Conservation (phyloP, 2,888 invertebrate species). For the Synanthedon andrenaeformis region DNA sequence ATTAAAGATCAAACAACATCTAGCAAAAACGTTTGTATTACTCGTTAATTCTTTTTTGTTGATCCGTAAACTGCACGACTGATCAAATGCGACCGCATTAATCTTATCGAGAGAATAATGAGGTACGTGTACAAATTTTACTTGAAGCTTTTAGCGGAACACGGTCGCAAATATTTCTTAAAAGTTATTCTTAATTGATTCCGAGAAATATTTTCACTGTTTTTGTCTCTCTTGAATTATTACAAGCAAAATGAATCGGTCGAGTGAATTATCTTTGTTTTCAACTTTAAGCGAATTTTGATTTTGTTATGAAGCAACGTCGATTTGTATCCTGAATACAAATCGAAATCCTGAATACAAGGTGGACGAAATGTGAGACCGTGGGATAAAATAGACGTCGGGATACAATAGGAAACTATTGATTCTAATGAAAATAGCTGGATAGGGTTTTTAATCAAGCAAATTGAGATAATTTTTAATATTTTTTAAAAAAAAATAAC, state of each 20-base stretch:
- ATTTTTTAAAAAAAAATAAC: no score
- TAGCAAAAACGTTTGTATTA: no score
- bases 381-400: no score
- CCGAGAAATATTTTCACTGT: conserved; percentile 18
- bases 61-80: not conserved
- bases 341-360: no score
- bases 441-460: no score
- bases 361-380: no score
- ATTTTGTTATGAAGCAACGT: not conserved
- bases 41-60: not conserved
- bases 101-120: conserved; percentile 48
- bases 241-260: conserved; percentile 9
- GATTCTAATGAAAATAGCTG: no score
- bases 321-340: no score
- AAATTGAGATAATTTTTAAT: no score
- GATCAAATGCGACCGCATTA: conserved; percentile 6
- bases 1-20: no score
- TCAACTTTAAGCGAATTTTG: conserved; percentile 7
- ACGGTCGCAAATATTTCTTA: conserved; percentile 20
- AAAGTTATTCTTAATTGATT: conserved; percentile 38
- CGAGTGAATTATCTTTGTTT: conserved; percentile 15
- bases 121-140: conserved; percentile 20
- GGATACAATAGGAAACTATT: no score
- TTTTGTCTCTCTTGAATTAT: conserved; percentile 10
- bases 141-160: conserved; percentile 23